These are phyloP conservation scores for Odontomachus brunneus DNA, from an alignment of 1,140 invertebrate species.

Conservation along the genomic window DNA sequence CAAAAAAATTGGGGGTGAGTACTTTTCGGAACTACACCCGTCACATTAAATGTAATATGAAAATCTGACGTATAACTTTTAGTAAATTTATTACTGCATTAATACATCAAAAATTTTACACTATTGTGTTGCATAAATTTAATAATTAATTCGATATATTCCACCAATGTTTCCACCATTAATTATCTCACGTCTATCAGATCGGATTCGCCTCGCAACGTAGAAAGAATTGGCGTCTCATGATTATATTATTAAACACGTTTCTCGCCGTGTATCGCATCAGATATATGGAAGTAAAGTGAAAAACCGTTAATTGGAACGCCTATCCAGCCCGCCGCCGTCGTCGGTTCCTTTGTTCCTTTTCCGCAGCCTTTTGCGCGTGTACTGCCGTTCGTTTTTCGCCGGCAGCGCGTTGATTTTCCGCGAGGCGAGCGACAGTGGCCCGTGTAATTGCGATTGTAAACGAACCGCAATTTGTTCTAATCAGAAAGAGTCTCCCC, in stretches of 20 bases:
- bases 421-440: slow-evolving; percentile 5
- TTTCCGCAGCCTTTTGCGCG: slow-evolving; percentile 6
- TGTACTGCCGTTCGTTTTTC: background rate
- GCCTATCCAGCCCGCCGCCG: background rate
- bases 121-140: too few species aligned
- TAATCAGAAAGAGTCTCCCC: background rate
- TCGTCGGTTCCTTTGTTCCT: background rate
- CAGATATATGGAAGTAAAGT: slow-evolving; percentile 15
- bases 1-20: too few species aligned
- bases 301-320: slow-evolving; percentile 55
- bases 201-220: too few species aligned
- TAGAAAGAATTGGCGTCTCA: background rate
- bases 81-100: too few species aligned
- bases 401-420: slow-evolving; percentile 6
- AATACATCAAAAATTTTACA: too few species aligned
- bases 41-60: too few species aligned
- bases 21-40: too few species aligned
- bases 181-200: too few species aligned
- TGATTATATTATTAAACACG: slow-evolving; percentile 52
- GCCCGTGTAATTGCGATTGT: slow-evolving; percentile 32
- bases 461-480: slow-evolving; percentile 13
- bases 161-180: too few species aligned
- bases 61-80: too few species aligned
- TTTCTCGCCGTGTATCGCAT: slow-evolving; percentile 15
- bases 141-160: too few species aligned